Conservation (phyloP, 2,888 invertebrate species). For the Clusia tigrina region DNA sequence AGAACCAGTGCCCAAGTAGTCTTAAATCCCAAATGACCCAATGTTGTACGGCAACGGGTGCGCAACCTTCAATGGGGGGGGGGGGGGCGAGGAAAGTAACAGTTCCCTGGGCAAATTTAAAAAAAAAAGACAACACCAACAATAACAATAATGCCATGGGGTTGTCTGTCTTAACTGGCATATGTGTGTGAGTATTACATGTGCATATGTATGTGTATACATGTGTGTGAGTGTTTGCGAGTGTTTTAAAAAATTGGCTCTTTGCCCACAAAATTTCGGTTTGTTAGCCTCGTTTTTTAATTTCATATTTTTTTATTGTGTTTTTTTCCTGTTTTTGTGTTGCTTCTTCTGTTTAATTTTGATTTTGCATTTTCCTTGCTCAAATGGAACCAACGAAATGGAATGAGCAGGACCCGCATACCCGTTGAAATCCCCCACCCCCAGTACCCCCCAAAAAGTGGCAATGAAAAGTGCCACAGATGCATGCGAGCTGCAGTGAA, state of each 20-base stretch:
- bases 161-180: too few relatives aligned
- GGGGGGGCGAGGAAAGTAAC: too few relatives aligned
- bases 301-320: neutral
- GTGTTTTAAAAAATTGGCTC: neutral
- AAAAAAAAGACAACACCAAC: too few relatives aligned
- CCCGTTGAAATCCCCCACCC: too few relatives aligned
- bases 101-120: too few relatives aligned
- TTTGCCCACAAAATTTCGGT: neutral
- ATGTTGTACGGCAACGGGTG: too few relatives aligned
- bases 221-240: neutral
- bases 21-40: too few relatives aligned
- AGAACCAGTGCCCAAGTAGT: neutral
- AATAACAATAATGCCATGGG: too few relatives aligned
- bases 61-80: too few relatives aligned
- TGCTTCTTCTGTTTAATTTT: neutral
- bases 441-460: too few relatives aligned
- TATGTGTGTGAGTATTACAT: neutral
- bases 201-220: neutral
- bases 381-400: neutral
- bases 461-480: neutral
- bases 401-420: too few relatives aligned
- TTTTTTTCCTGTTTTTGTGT: neutral
- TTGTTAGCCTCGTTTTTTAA: neutral
- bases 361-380: neutral
- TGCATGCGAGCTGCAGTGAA: neutral